phyloP scores from a whole-genome alignment of 2,888 invertebrate species.

The Subacronicta megacephala region DNA sequence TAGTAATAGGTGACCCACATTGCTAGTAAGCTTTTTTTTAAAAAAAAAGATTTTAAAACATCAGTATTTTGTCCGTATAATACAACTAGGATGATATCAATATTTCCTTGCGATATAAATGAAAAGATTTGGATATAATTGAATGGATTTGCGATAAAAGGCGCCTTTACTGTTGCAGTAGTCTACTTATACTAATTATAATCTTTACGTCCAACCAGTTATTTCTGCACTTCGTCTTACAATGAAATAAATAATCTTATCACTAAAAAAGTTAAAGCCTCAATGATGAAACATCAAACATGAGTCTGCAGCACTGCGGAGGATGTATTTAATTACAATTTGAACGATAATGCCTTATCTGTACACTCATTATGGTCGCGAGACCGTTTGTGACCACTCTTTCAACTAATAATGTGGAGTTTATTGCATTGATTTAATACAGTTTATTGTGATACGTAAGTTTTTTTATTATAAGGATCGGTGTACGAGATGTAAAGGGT shows the following conservation, averaged over 20 bases:
- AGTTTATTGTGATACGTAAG: slow-evolving; percentile 10
- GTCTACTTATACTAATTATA: no score
- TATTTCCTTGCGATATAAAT: no score
- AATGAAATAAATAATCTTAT: slow-evolving; percentile 27
- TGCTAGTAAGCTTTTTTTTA: no score
- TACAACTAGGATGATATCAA: no score
- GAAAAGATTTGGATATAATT: no score
- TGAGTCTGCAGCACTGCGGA: slow-evolving; percentile 42
- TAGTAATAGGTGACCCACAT: no score
- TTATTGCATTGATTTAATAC: slow-evolving; percentile 10
- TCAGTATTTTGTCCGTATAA: no score
- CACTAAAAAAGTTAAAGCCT: slow-evolving; percentile 28
- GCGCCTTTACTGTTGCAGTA: no score
- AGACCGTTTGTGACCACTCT: slow-evolving; percentile 3
- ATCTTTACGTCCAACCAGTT: no score
- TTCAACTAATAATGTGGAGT: slow-evolving; percentile 7
- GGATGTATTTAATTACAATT: slow-evolving; percentile 65
- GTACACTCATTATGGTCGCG: slow-evolving; percentile 19
- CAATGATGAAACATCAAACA: slow-evolving; percentile 49
- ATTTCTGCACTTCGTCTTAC: not conserved
- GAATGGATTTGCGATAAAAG: no score
- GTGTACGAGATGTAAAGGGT: slow-evolving; percentile 6
- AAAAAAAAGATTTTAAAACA: no score
- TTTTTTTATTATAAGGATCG: slow-evolving; percentile 14
- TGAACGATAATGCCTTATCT: slow-evolving; percentile 65